A percentile compares a stretch with the other conserved stretches of the same genome.
Evolutionary conservation across 2,888 invertebrate species (phyloP).

Genomic region (Aleiodes testaceus): DNA sequence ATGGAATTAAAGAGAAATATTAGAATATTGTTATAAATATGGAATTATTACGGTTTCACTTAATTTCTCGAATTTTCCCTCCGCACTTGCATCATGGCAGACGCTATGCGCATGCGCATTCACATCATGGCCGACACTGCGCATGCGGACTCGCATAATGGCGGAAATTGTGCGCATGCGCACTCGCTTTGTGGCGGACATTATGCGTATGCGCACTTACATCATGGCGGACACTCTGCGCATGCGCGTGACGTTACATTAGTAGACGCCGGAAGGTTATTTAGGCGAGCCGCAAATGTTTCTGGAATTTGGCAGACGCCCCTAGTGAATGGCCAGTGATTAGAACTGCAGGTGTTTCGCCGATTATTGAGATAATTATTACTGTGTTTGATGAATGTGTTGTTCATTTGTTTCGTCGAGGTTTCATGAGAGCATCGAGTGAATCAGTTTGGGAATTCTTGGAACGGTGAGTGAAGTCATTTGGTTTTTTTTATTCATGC

Average conservation of each 20-base stretch:
- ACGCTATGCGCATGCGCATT: too few relatives aligned
- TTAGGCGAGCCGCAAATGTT: conserved; percentile 33
- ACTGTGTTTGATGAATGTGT: conserved; percentile 35
- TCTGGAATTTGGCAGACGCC: conserved; percentile 57
- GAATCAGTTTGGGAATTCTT: background rate
- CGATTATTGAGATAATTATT: background rate
- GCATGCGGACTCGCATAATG: too few relatives aligned
- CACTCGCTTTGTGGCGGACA: too few relatives aligned
- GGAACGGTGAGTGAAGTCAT: conserved; percentile 21
- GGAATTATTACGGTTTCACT: too few relatives aligned
- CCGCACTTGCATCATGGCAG: too few relatives aligned
- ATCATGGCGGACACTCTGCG: conserved; percentile 13
- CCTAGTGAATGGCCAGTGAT: conserved; percentile 39
- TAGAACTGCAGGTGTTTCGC: background rate
- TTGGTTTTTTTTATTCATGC: background rate
- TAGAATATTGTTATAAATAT: too few relatives aligned
- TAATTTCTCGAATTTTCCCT: too few relatives aligned
- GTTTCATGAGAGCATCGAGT: background rate
- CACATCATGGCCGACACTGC: too few relatives aligned
- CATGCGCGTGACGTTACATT: conserved; percentile 39
- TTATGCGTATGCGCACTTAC: too few relatives aligned
- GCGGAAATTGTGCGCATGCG: too few relatives aligned
- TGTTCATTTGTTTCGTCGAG: conserved; percentile 7
- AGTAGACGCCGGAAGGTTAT: background rate
- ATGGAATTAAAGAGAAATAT: too few relatives aligned